Evolutionary conservation across 2,888 invertebrate genomes (phyloP), one percentile per base, ranked within the genome.

Genomic region (Drosophila niveifrons): DNA sequence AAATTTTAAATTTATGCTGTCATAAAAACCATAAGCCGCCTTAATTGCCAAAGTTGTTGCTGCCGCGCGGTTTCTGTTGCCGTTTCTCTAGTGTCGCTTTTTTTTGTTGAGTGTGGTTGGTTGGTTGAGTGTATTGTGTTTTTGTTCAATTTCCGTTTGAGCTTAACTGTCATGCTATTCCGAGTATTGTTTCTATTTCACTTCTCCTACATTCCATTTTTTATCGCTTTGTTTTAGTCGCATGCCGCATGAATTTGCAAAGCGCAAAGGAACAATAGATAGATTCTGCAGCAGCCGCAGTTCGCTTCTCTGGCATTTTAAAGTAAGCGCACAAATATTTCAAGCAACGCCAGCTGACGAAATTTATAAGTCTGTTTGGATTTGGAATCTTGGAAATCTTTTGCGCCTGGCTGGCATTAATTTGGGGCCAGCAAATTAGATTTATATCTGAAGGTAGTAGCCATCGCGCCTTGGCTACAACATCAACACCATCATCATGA

Each of bases 11-110:
- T 87, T 87, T 89, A 89, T 87, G 76, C 85, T 77, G 69, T 84
- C 88, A 82, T 87, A 89, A 87, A 89, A 84, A 81, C 81, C 89
- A 88, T 87, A 89, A 89, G 85, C 80, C 72, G 75, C 75, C 85
- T 89, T 87, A 87, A 87, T 87, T 89, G 89, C 81, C 89, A 85
- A 87, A 87, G 88, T 88, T 88, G 67, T 51, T 67, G 78, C 65
- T 67, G 78, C 65, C 68, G 66, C 59, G 61, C 51, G 53, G 34
- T 53, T 47, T 11, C 46, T 53, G 57, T 55, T 63, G 43, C 59
- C 50, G 41, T 36, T 63, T 62, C 47, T 58, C 28, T 55, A 51
- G 53, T 72, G 62, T 69, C 65, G 66, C 65, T 66, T 44, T 59
- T 59, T 44, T 64, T 9, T 17, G 36, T 46, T 46, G 11, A 28